Evolutionary conservation across 2,888 invertebrate genomes (phyloP), one percentile per base, ranked within the genome.

Genomic region (Amorpha juglandis): DNA sequence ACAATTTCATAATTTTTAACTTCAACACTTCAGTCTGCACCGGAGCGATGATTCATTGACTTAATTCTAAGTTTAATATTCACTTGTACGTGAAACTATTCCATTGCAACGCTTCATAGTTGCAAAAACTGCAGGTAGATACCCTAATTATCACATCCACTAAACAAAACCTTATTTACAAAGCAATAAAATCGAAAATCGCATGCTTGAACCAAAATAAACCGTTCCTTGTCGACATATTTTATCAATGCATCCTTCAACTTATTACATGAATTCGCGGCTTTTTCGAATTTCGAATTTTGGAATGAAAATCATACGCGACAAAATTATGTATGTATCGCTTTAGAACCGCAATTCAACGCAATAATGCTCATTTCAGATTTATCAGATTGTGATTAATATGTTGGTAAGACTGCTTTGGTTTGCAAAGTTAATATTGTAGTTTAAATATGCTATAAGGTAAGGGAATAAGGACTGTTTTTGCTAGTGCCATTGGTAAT

Each of bases 161-260:
- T 38, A 12, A 19, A 19, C 3, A 47, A 14, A 19, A 16, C 38
- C 21, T 67, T 70, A 68, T 27, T n/a, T 1, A 0, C 11, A 0
- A 1, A 0, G 0, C 0, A 3, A 66, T 73, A 77, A 69, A 67
- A 66, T 51, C 12, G 0, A 68, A 64, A 68, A 21, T 73, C 6
- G 19, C n/a, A n/a, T 64, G n/a, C 19, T 35, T 21, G 1, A 38
- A 58, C 21, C 55, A 50, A 38, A 68, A 38, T 33, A 19, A 19
- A 52, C 42, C 58, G 58, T 58, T 65, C 53, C 50, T 53, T 62
- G 67, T 52, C 53, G 33, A 55, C 68, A 68, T 38, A 69, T 69
- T 66, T n/a, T 27, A 65, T 62, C 64, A 67, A 70, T 78, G 75
- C 80, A 66, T 70, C 67, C 69, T 70, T 71, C 67, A 71, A 67